Conservation (phyloP, 2,797 vertebrate genomes). For the Poliocrania exsul region DNA sequence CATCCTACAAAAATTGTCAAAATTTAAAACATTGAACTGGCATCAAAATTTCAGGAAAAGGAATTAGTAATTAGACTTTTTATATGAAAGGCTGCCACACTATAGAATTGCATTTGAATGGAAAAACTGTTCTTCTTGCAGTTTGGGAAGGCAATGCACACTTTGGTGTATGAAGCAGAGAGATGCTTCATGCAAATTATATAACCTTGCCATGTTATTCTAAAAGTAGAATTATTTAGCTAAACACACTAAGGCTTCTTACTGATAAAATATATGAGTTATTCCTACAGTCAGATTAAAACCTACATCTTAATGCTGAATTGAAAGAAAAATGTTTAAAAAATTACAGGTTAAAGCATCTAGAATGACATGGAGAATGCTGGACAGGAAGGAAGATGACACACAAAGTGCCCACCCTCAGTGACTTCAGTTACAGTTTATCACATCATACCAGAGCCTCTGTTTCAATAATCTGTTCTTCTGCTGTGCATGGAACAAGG, state of each 20-base stretch:
- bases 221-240: background rate
- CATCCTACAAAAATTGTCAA: background rate
- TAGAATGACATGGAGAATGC: background rate
- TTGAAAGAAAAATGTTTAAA: background rate
- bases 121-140: background rate
- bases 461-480: background rate
- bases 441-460: background rate
- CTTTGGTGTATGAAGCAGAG: background rate
- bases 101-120: background rate
- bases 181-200: background rate
- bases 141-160: background rate
- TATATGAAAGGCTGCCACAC: background rate
- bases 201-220: background rate
- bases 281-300: background rate
- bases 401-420: background rate
- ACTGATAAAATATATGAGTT: background rate
- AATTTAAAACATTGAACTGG: background rate
- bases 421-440: conserved; percentile 17
- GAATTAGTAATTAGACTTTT: background rate
- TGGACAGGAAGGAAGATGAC: background rate
- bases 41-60: background rate
- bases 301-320: background rate
- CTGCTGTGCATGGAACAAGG: conserved; percentile 46
- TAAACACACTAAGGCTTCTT: background rate
- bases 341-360: background rate